phyloP scores from a whole-genome alignment of 2,888 invertebrate species.

The Eupithecia subfuscata region DNA sequence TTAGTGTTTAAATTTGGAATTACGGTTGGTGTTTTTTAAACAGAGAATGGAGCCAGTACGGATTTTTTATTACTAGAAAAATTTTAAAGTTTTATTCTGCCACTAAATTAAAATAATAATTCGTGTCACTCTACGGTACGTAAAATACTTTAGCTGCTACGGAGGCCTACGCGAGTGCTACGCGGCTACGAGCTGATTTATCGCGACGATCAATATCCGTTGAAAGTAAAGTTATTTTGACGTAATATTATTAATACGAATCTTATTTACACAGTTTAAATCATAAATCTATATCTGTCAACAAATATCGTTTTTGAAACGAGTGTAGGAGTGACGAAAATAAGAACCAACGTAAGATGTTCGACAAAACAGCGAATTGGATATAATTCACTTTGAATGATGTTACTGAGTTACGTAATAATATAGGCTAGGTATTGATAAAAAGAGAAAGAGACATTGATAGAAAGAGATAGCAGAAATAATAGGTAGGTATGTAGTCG shows the following conservation, averaged over 20 bases:
- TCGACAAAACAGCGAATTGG: not conserved
- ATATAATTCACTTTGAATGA: not conserved
- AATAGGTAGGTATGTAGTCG: not conserved
- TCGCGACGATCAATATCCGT: conserved; percentile 32
- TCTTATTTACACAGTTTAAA: conserved; percentile 20
- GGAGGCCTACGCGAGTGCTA: conserved; percentile 61
- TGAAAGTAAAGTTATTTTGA: conserved; percentile 36
- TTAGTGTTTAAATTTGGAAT: conserved; percentile 61
- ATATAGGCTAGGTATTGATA: not conserved
- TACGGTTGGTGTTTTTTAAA: conserved; percentile 70
- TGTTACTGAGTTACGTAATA: conserved; percentile 19
- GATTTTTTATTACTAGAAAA: conserved; percentile 31
- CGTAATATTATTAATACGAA: conserved; percentile 34
- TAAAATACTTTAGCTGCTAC: conserved; percentile 37
- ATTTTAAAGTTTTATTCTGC: conserved; percentile 17
- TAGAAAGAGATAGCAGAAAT: conserved; percentile 8
- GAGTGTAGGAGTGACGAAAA: conserved; percentile 8
- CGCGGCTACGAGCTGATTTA: conserved; percentile 48
- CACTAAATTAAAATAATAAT: conserved; percentile 33
- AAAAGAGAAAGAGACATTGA: conserved; percentile 13
- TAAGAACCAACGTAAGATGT: conserved; percentile 2
- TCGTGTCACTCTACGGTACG: conserved; percentile 49
- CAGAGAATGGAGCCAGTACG: conserved; percentile 73
- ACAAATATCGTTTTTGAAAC: conserved; percentile 18
- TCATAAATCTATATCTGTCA: conserved; percentile 19